A percentile compares a stretch with the other conserved stretches of the same genome.
Conservation (phyloP, 2,888 invertebrate species). For the Lasioglossum malachurum region DNA sequence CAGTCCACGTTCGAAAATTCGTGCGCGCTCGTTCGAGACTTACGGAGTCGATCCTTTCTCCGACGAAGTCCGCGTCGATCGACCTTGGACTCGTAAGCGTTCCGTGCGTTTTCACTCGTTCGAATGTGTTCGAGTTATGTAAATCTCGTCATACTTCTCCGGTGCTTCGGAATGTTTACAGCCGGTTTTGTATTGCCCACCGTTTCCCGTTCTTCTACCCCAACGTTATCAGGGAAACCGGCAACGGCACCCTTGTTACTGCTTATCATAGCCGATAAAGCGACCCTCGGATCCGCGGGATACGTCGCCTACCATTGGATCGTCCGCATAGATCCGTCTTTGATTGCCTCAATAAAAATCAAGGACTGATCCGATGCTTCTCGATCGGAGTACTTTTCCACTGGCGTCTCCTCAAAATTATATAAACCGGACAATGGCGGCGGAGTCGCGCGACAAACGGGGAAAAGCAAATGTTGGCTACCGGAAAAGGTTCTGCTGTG, state of each 20-base stretch:
- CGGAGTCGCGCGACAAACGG: no score
- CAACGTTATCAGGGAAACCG: constrained; percentile 9
- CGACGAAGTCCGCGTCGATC: constrained; percentile 30
- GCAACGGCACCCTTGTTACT: neutral
- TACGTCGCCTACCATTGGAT: neutral
- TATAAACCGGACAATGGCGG: neutral
- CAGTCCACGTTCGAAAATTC: constrained; percentile 10
- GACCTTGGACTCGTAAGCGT: constrained; percentile 55
- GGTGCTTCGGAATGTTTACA: constrained; percentile 1
- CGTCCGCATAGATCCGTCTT: neutral
- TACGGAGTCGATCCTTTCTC: constrained; percentile 59
- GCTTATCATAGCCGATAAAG: neutral
- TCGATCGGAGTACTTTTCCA: neutral
- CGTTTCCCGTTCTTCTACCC: neutral
- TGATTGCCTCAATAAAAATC: constrained; percentile 13
- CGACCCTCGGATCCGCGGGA: neutral
- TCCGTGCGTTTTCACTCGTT: constrained; percentile 56
- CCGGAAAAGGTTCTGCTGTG: neutral
- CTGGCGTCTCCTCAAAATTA: neutral
- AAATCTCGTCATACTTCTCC: constrained; percentile 46
- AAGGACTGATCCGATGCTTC: neutral
- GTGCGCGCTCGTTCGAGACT: constrained; percentile 28
- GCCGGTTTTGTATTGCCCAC: neutral
- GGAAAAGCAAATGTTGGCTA: neutral
- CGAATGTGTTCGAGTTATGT: constrained; percentile 48